Evolutionary conservation across 1,140 invertebrate genomes (phyloP).

Genomic region (Anastrepha obliqua): DNA sequence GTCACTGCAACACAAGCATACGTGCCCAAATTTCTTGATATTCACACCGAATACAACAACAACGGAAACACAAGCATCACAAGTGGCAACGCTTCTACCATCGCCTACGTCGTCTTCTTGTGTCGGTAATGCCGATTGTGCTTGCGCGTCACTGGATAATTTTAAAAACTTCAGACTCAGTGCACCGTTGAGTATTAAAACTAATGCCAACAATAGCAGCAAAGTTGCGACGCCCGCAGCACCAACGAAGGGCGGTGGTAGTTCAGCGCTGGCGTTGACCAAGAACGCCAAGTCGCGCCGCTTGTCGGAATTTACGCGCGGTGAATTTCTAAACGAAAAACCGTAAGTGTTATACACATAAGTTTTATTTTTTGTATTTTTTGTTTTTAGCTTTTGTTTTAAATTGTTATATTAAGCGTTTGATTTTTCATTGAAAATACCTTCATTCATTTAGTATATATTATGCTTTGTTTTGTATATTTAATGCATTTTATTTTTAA

Average conservation of each 20-base stretch:
- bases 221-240: background rate
- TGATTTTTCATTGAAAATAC: background rate
- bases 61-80: background rate
- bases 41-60: constrained; percentile 30
- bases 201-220: constrained; percentile 12
- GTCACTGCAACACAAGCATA: background rate
- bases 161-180: constrained; percentile 43
- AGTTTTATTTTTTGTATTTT: background rate
- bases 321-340: constrained; percentile 75
- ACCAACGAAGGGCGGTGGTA: constrained; percentile 56
- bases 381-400: background rate
- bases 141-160: constrained; percentile 29
- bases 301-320: constrained; percentile 74
- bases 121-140: constrained; percentile 41
- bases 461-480: too few relatives aligned
- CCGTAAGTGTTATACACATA: constrained; percentile 67
- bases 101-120: background rate
- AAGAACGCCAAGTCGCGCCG: constrained; percentile 74
- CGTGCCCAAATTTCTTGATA: constrained; percentile 43
- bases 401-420: background rate
- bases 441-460: too few relatives aligned
- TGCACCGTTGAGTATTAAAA: background rate
- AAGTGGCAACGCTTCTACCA: background rate
- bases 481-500: too few relatives aligned
- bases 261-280: constrained; percentile 55